phyloP scores from a whole-genome alignment of 1,140 invertebrate species.

The Bactericera cockerelli region DNA sequence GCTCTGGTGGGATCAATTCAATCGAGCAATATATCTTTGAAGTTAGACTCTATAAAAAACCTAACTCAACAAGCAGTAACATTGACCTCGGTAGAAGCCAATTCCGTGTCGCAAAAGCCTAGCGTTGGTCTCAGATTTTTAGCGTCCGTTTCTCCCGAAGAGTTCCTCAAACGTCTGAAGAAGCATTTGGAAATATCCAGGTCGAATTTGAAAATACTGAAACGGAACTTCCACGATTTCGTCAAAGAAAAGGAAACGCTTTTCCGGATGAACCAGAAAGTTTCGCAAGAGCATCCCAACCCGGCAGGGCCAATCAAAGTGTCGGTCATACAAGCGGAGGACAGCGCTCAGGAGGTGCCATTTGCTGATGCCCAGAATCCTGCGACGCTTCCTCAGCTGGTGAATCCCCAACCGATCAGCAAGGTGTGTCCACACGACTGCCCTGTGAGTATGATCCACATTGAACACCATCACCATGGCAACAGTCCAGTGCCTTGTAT shows the following conservation, averaged over 20 bases:
- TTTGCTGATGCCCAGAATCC: not conserved
- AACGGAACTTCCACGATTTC: not conserved
- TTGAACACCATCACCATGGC: constrained; percentile 5
- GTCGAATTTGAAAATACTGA: constrained; percentile 6
- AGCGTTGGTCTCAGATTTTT: not conserved
- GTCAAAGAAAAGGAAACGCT: not conserved
- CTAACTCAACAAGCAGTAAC: too few species aligned
- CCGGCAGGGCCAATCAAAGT: not conserved
- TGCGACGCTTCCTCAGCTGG: not conserved
- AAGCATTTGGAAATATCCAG: constrained; percentile 1
- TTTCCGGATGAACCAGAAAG: not conserved
- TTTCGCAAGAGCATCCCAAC: not conserved
- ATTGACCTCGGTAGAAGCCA: too few species aligned
- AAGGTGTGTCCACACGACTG: not conserved
- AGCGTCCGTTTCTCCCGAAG: not conserved
- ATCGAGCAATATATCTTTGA: too few species aligned
- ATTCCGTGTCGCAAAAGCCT: too few species aligned
- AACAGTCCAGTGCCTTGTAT: not conserved
- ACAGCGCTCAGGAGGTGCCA: not conserved
- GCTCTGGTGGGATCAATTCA: too few species aligned
- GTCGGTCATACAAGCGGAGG: not conserved
- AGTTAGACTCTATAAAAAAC: too few species aligned
- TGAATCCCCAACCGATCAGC: not conserved
- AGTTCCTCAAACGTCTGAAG: not conserved
- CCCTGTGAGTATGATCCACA: not conserved